Evolutionary conservation across 2,797 vertebrate species (phyloP), one percentile per base, ranked within the genome.

Genomic region (Ambastaia sidthimunki): DNA sequence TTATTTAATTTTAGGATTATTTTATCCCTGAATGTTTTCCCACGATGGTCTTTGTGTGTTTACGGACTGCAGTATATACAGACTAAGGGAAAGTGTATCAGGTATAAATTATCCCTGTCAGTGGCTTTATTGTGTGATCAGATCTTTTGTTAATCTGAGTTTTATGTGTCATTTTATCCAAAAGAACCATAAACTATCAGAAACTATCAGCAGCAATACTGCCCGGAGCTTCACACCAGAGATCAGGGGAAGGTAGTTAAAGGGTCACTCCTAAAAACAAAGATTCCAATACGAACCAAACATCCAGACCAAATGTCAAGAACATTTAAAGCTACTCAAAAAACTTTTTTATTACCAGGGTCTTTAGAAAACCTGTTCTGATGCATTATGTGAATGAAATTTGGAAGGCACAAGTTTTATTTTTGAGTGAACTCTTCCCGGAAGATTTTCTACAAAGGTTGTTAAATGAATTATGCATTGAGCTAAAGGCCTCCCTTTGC

Each of bases 91-190:
- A 52, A 54, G 23, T 37, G 57, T 71, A 71, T 71, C 76, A 63
- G n/a, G 31, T 71, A 63, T 52, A 44, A 47, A 71, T 25, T 19
- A 71, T 79, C 59, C 19, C 69, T 47, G 48, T 65, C 59, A 47
- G 28, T 10, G 19, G 13, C 59, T 71, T 52, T 47, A 71, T 79
- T 79, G 76, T 71, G 31, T 63, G 68, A 71, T 65, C 69, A 52
- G 6, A 41, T 65, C 21, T 72, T 41, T 79, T 79, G 59, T 78
- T 65, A 71, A 63, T 70, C n/a, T 37, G 55, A 63, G 57, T 13
- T 67, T 63, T 78, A 13, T 34, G 25, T 52, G 76, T 79, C 59
- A 71, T 79, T 47, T 54, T 48, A 79, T 72, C 31, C 55, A 52
- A 78, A 41, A 69, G 21, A 68, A 23, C 21, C 74, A 47, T 9